Percentiles rank a stretch among this genome's conserved stretches.
phyloP scores from a whole-genome alignment of 2,888 invertebrate species.

The Drosophila demipolita region DNA sequence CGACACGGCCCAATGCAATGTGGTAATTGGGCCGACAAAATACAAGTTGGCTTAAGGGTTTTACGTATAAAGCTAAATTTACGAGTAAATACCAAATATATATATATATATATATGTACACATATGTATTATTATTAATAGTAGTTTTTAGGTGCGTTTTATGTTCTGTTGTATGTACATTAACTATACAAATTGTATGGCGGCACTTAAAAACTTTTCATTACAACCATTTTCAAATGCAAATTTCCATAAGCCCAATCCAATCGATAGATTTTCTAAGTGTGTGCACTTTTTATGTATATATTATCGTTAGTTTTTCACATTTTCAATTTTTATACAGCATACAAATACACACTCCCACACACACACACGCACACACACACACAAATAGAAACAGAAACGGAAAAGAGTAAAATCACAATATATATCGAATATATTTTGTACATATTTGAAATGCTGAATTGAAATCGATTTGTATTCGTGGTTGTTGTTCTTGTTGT shows the following conservation, averaged over 20 bases:
- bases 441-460: constrained; percentile 45
- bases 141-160: constrained; percentile 49
- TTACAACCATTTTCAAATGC: constrained; percentile 60
- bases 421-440: constrained; percentile 29
- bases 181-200: constrained; percentile 51
- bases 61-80: constrained; percentile 44
- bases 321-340: constrained; percentile 33
- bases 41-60: constrained; percentile 41
- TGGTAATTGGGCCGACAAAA: constrained; percentile 43
- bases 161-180: constrained; percentile 50
- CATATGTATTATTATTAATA: constrained; percentile 4
- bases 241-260: constrained; percentile 67
- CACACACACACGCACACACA: constrained; percentile 20
- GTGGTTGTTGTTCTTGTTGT: constrained; percentile 36
- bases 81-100: constrained; percentile 54
- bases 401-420: constrained; percentile 32
- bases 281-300: constrained; percentile 16
- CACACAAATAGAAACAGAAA: constrained; percentile 32
- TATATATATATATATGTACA: constrained; percentile 16
- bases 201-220: constrained; percentile 44
- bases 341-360: constrained; percentile 27
- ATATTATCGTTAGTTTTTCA: constrained; percentile 33
- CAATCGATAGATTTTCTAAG: constrained; percentile 42
- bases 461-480: constrained; percentile 54
- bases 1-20: constrained; percentile 24